Conservation (phyloP, 2,888 invertebrate genomes). For the Monochamus alternatus region DNA sequence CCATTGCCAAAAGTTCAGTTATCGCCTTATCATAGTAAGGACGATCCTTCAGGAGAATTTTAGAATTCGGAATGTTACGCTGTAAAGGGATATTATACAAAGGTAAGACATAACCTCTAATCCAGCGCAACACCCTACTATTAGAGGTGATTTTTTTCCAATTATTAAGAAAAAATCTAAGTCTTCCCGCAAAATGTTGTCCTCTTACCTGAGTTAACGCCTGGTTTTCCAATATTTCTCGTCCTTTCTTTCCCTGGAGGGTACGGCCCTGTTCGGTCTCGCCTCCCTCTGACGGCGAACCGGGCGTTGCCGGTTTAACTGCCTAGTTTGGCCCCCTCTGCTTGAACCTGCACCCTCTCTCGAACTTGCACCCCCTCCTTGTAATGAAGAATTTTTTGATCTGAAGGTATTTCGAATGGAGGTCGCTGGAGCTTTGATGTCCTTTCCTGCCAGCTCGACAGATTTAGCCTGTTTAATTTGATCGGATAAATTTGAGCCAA, state of each 20-base stretch:
- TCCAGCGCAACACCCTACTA: not conserved
- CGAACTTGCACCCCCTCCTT: not conserved
- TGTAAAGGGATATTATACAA: not conserved
- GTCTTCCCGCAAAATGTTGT: not conserved
- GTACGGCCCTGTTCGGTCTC: not conserved
- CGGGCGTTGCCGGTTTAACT: not conserved
- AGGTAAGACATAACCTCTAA: not conserved
- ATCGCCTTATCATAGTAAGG: not conserved
- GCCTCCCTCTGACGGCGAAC: not conserved
- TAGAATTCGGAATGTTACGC: not conserved
- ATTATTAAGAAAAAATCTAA: not conserved
- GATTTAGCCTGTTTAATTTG: not conserved
- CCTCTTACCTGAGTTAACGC: not conserved
- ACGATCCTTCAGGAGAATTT: not conserved
- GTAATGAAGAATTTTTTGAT: not conserved
- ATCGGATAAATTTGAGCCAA: not conserved
- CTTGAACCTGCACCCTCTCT: not conserved
- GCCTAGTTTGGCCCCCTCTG: not conserved
- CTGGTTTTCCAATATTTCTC: not conserved
- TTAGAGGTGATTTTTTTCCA: not conserved
- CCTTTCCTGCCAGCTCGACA: not conserved
- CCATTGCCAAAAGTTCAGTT: not conserved
- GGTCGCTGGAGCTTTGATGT: not conserved
- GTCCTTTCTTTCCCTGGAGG: not conserved
- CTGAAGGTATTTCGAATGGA: not conserved